Percentiles rank a stretch among this genome's conserved stretches.
Conservation (phyloP, 2,888 invertebrate species). For the Sphaerophoria rueppellii region DNA sequence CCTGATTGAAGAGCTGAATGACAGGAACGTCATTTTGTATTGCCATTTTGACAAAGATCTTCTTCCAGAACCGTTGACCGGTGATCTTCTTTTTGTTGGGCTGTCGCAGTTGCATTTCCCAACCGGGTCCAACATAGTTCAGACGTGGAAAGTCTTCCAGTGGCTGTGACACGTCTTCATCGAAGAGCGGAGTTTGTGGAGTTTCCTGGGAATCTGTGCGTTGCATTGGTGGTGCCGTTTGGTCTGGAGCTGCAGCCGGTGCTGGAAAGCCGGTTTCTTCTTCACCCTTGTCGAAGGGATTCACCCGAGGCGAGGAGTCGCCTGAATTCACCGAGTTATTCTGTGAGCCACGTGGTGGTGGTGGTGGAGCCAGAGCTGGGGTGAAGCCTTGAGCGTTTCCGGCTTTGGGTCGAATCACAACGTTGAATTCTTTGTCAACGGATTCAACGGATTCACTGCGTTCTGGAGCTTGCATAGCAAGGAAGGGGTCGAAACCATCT, state of each 20-base stretch:
- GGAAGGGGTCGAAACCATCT: conserved; percentile 91
- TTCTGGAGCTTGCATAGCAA: conserved; percentile 89
- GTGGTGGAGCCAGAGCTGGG: conserved; percentile 89
- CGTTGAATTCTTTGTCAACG: conserved; percentile 88
- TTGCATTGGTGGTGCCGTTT: conserved; percentile 78
- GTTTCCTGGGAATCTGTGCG: conserved; percentile 88
- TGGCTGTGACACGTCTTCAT: conserved; percentile 96
- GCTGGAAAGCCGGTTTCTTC: conserved; percentile 79
- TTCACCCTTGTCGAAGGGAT: conserved; percentile 88
- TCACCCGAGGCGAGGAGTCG: conserved; percentile 87
- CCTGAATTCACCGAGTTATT: conserved; percentile 76
- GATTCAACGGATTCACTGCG: conserved; percentile 89
- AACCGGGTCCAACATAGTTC: conserved; percentile 90
- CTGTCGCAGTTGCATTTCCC: conserved; percentile 98
- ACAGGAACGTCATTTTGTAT: conserved; percentile 91
- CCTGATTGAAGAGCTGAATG: conserved; percentile 92
- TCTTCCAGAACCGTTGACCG: conserved; percentile 98
- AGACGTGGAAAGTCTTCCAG: conserved; percentile 95
- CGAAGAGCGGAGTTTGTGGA: conserved; percentile 95
- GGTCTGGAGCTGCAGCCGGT: conserved; percentile 71
- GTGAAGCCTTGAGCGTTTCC: conserved; percentile 84
- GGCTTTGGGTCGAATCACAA: conserved; percentile 87
- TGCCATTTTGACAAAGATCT: conserved; percentile 92
- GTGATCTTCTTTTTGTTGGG: conserved; percentile 98
- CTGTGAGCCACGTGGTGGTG: conserved; percentile 81